Evolutionary conservation across 2,113 vertebrate genomes (phyloP), one percentile per base, ranked within the genome.

Genomic region (Carassius auratus): DNA sequence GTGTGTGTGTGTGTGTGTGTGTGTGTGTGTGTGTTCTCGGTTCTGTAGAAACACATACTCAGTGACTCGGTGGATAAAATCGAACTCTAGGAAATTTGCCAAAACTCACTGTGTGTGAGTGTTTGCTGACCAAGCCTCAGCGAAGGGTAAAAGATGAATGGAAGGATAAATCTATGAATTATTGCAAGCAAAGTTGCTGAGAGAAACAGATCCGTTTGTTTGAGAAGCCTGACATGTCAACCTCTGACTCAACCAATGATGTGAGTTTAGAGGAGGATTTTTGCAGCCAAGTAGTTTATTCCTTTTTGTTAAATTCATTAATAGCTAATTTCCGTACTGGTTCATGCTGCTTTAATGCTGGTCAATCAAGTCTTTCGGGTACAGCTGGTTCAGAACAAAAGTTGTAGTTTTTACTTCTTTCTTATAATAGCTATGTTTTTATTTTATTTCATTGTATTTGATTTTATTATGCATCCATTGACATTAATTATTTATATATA

Each of bases 91-190:
- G 85, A 88, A 84, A 81, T 52, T 19, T 69, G 55, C 85, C 81
- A 88, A 57, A 62, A 38, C 12, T 38, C 74, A 52, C 48, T 73
- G 62, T 74, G 62, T 85, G 85, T 77, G 38, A 45, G 81, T 84
- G 87, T 86, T 83, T 87, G 84, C 57, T 84, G 86, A 83, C 87
- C 2, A 62, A 59, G 8, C 42, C 26, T 78, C 17, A 21, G 26
- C 17, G 13, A 59, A 86, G 68, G 85, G 87, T 80, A 77, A 26
- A 55, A 79, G 88, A 91, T 91, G 85, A 92, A 91, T 89, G 89
- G 84, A 81, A 81, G 77, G 87, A 92, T 92, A 9, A 73, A 90
- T 93, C 86, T 78, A 78, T 83, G 45, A 59, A 52, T 64, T 48
- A 66, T 33, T 17, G 12, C 8, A 14, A 30, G 69, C n/a, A 9